Evolutionary conservation across 2,888 invertebrate genomes (phyloP).

Genomic region (Seira musarum): DNA sequence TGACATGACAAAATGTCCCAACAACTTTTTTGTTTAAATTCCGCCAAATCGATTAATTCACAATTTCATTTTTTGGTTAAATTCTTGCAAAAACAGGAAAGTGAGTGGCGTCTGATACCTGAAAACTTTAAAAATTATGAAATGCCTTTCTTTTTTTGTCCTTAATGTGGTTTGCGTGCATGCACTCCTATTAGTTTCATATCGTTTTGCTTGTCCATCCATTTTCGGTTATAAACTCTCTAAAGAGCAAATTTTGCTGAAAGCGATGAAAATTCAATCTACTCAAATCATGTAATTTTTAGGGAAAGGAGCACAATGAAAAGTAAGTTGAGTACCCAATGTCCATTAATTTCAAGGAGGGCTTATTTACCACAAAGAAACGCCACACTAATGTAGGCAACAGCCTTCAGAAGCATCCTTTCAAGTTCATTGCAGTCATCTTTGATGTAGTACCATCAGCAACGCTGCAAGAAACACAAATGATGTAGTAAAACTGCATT

Average conservation of each 20-base stretch:
- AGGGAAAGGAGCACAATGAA: slow-evolving; percentile 17
- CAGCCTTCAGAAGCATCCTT: slow-evolving; percentile 38
- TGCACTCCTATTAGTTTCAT: neutral
- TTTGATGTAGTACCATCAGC: neutral
- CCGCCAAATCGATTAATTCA: too few species aligned
- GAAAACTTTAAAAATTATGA: too few species aligned
- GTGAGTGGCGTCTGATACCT: too few species aligned
- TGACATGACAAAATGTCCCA: too few species aligned
- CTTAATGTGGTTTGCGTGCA: neutral
- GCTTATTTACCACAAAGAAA: neutral
- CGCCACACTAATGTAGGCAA: neutral
- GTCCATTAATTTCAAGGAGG: neutral
- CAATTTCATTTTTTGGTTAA: too few species aligned
- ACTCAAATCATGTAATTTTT: neutral
- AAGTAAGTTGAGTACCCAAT: slow-evolving; percentile 16
- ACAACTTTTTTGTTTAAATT: too few species aligned
- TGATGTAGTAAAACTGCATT: slow-evolving; percentile 17
- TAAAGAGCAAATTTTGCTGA: too few species aligned
- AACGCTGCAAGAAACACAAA: slow-evolving; percentile 1
- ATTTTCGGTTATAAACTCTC: too few species aligned
- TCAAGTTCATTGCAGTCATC: slow-evolving; percentile 33
- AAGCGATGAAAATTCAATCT: too few species aligned
- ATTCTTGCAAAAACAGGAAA: too few species aligned
- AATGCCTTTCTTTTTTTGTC: neutral
- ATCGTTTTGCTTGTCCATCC: neutral